phyloP scores from a whole-genome alignment of 2,113 vertebrate genomes.

The Felis chaus region DNA sequence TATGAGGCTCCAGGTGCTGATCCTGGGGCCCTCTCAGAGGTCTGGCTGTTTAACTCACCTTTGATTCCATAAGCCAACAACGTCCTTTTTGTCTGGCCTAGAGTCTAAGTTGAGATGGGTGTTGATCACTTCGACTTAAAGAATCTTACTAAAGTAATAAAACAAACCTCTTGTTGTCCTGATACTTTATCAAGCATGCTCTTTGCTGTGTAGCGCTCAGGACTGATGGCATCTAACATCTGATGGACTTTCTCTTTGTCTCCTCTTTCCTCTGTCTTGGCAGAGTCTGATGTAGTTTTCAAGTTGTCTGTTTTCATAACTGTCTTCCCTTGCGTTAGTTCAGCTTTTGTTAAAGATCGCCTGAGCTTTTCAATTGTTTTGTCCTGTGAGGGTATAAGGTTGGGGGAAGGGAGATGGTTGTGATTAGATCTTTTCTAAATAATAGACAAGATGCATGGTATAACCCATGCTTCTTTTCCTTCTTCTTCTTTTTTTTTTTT shows the following conservation, averaged over 20 bases:
- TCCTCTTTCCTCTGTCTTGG: conserved; percentile 60
- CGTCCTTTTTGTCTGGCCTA: neutral
- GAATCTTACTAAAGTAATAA: conserved; percentile 41
- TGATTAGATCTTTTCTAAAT: conserved; percentile 41
- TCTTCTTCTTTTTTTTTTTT: neutral
- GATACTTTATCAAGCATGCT: conserved; percentile 70
- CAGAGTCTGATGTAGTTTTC: conserved; percentile 69
- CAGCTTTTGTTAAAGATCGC: conserved; percentile 72
- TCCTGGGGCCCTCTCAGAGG: neutral
- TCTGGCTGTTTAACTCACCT: neutral
- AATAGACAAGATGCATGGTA: neutral
- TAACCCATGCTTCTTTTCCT: neutral
- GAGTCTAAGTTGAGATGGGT: neutral
- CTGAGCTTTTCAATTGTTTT: conserved; percentile 61
- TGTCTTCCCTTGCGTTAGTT: conserved; percentile 70
- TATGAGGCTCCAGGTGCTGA: neutral
- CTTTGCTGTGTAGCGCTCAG: conserved; percentile 68
- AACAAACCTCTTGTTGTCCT: conserved; percentile 71
- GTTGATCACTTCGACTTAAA: conserved; percentile 8
- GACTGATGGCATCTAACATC: conserved; percentile 47
- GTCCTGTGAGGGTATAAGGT: conserved; percentile 55
- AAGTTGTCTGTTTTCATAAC: conserved; percentile 73
- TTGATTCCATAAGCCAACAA: neutral
- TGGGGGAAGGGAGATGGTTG: neutral
- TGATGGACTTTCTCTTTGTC: conserved; percentile 11